Conservation (phyloP, 1,140 invertebrate species). For the Caenorhabditis inopinata region DNA sequence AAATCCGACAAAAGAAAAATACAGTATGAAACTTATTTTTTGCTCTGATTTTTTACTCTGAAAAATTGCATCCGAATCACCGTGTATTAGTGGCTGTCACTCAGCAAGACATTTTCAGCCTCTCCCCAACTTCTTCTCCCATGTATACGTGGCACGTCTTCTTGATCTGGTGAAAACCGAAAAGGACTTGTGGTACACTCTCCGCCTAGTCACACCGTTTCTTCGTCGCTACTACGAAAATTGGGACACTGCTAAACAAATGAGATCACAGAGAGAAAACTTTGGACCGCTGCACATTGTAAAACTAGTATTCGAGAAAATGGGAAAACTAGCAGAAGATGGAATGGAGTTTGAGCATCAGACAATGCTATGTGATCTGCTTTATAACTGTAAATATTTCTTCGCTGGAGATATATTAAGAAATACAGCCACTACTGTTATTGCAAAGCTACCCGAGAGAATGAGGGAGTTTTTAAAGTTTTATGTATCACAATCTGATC, state of each 20-base stretch:
- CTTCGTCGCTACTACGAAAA: not conserved
- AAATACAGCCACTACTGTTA: not conserved
- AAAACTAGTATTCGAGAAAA: not conserved
- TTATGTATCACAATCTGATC: slow-evolving; percentile 17
- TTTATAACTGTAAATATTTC: slow-evolving; percentile 49
- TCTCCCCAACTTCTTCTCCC: not conserved
- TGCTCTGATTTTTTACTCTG: not conserved
- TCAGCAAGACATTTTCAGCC: not conserved
- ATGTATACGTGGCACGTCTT: not conserved
- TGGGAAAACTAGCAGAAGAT: not conserved
- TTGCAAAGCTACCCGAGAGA: not conserved
- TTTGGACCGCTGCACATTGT: not conserved
- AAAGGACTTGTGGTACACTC: slow-evolving; percentile 40
- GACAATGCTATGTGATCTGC: slow-evolving; percentile 37
- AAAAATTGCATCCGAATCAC: not conserved
- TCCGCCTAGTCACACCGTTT: slow-evolving; percentile 9
- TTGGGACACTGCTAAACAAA: not conserved
- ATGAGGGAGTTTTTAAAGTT: slow-evolving; percentile 32
- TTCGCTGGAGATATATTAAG: slow-evolving; percentile 41
- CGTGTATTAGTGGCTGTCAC: not conserved
- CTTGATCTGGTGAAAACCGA: slow-evolving; percentile 29
- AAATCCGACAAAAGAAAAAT: too few species aligned
- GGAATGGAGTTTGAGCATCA: slow-evolving; percentile 22
- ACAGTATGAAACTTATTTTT: too few species aligned
- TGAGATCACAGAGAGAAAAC: not conserved